Evolutionary conservation across 2,888 invertebrate genomes (phyloP).

Genomic region (Blera fallax): DNA sequence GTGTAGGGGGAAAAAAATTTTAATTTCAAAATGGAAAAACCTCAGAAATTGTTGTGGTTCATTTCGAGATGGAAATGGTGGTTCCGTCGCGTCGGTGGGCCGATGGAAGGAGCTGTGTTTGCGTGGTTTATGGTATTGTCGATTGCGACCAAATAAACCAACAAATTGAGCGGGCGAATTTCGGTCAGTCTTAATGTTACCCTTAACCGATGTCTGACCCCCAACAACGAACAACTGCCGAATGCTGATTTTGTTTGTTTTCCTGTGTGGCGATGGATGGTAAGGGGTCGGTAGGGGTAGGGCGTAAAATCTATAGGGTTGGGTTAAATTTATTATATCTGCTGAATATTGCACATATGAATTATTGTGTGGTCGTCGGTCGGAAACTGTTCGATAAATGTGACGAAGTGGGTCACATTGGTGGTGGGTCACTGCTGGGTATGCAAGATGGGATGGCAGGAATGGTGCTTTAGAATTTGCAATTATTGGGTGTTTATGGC

Average conservation of each 20-base stretch:
- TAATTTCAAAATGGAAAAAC: slow-evolving; percentile 53
- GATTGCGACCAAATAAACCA: slow-evolving; percentile 58
- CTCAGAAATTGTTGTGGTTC: slow-evolving; percentile 60
- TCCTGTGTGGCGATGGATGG: slow-evolving; percentile 2
- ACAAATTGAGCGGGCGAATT: slow-evolving; percentile 67
- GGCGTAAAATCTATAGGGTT: background rate
- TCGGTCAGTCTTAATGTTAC: slow-evolving; percentile 65
- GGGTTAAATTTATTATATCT: slow-evolving; percentile 37
- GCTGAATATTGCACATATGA: slow-evolving; percentile 33
- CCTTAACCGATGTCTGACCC: slow-evolving; percentile 43
- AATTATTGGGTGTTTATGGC: slow-evolving; percentile 55
- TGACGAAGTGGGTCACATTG: background rate
- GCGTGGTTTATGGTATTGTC: slow-evolving; percentile 38
- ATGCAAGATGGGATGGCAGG: too few relatives aligned
- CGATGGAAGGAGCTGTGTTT: background rate
- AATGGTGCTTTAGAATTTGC: slow-evolving; percentile 46
- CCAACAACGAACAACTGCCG: background rate
- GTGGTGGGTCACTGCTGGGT: background rate
- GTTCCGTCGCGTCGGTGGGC: too few relatives aligned
- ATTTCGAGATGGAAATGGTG: slow-evolving; percentile 54
- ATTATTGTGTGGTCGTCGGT: slow-evolving; percentile 24
- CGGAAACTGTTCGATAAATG: slow-evolving; percentile 44
- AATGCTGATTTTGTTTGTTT: slow-evolving; percentile 20
- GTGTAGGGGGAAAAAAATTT: background rate
- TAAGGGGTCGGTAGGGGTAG: background rate